phyloP scores from a whole-genome alignment of 2,888 invertebrate genomes.

The Amblyteles armatorius region DNA sequence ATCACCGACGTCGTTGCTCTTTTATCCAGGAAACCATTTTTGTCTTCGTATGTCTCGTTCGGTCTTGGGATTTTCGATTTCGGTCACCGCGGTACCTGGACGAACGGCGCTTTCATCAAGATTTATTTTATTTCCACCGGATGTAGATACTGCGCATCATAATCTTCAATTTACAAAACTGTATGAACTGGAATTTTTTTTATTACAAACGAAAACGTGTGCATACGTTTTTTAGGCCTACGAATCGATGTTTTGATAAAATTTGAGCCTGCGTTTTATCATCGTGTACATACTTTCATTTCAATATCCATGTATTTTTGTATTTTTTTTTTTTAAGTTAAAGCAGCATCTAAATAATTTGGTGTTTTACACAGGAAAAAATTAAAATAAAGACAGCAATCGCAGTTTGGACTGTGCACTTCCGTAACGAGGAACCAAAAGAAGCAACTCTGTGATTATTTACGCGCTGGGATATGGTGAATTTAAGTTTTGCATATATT shows the following conservation, averaged over 20 bases:
- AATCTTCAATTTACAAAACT: background rate
- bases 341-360: conserved; percentile 17
- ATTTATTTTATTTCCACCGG: background rate
- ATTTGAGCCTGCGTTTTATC: background rate
- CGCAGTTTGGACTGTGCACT: conserved; percentile 22
- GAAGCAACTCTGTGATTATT: conserved; percentile 13
- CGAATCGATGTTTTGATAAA: background rate
- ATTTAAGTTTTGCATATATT: conserved; percentile 2
- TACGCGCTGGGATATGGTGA: conserved; percentile 5
- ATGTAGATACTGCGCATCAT: background rate
- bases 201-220: background rate
- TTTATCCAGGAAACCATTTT: conserved; percentile 16
- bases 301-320: background rate
- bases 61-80: conserved; percentile 14
- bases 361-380: background rate
- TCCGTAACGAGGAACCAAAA: conserved; percentile 25
- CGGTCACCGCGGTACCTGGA: background rate
- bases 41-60: background rate
- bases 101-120: background rate
- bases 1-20: conserved; percentile 3
- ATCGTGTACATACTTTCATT: background rate
- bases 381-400: conserved; percentile 8
- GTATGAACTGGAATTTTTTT: background rate
- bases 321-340: background rate
- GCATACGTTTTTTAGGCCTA: background rate